A percentile compares a stretch with the other conserved stretches of the same genome.
phyloP scores from a whole-genome alignment of 1,140 invertebrate genomes.

The Nomia melanderi region DNA sequence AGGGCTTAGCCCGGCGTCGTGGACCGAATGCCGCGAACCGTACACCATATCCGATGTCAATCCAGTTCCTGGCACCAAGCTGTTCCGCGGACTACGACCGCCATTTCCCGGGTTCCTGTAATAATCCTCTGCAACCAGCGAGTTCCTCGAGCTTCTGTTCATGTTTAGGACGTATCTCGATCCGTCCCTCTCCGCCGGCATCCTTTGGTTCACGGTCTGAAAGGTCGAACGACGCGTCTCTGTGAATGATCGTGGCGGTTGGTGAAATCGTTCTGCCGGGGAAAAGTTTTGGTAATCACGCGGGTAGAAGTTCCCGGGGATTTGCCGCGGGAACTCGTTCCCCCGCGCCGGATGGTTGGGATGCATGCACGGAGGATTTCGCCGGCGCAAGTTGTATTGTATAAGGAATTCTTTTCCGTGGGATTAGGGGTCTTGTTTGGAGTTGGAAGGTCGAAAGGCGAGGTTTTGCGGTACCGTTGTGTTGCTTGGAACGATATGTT shows the following conservation, averaged over 20 bases:
- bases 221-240: background rate
- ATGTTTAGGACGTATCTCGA: conserved; percentile 77
- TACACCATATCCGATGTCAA: conserved; percentile 68
- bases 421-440: too few species aligned
- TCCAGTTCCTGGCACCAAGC: conserved; percentile 73
- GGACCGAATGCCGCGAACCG: conserved; percentile 78
- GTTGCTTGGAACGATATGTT: too few species aligned
- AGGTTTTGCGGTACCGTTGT: too few species aligned
- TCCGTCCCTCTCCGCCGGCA: conserved; percentile 72
- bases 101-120: conserved; percentile 3
- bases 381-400: too few species aligned
- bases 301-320: background rate
- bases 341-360: background rate
- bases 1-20: conserved; percentile 73
- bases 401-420: too few species aligned
- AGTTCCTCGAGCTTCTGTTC: conserved; percentile 84
- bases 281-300: background rate
- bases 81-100: conserved; percentile 76
- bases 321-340: background rate
- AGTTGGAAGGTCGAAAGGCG: too few species aligned
- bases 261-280: background rate
- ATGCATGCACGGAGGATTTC: too few species aligned
- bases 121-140: conserved; percentile 77
- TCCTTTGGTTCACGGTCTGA: conserved; percentile 69
- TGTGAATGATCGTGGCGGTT: background rate